Percentiles rank a stretch among this genome's conserved stretches.
phyloP scores from a whole-genome alignment of 1,140 invertebrate genomes.

The Dryas iulia region DNA sequence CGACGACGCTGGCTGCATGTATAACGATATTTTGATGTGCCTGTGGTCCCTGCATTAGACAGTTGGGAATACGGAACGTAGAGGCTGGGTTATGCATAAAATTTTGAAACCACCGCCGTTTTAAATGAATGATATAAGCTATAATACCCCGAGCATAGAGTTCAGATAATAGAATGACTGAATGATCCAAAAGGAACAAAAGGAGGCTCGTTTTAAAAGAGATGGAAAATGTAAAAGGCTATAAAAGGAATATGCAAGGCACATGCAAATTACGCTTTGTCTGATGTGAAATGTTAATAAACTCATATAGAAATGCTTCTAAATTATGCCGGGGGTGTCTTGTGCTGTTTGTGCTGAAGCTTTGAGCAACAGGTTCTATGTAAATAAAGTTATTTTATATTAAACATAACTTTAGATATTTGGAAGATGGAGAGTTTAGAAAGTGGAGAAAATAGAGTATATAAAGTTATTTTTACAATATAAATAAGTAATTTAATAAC shows the following conservation, averaged over 20 bases:
- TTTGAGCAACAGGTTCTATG: background rate
- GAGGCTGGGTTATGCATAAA: constrained; percentile 48
- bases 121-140: constrained; percentile 36
- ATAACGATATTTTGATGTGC: constrained; percentile 38
- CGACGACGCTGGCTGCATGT: constrained; percentile 33
- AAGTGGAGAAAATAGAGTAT: no score
- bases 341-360: background rate
- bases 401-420: no score
- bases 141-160: constrained; percentile 32
- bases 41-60: constrained; percentile 41
- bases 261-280: constrained; percentile 28
- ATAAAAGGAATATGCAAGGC: constrained; percentile 17
- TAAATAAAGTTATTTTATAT: background rate
- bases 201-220: constrained; percentile 19
- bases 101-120: constrained; percentile 40
- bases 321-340: constrained; percentile 1
- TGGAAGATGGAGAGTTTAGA: no score
- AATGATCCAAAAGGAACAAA: constrained; percentile 23
- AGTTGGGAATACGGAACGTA: constrained; percentile 35
- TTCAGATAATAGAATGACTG: constrained; percentile 31
- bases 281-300: constrained; percentile 11
- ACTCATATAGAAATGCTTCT: constrained; percentile 10
- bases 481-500: no score
- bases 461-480: no score
- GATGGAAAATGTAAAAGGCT: constrained; percentile 27